These are phyloP conservation scores for Thymallus thymallus DNA, from an alignment of 2,113 vertebrate genomes.

Conservation along the genomic window DNA sequence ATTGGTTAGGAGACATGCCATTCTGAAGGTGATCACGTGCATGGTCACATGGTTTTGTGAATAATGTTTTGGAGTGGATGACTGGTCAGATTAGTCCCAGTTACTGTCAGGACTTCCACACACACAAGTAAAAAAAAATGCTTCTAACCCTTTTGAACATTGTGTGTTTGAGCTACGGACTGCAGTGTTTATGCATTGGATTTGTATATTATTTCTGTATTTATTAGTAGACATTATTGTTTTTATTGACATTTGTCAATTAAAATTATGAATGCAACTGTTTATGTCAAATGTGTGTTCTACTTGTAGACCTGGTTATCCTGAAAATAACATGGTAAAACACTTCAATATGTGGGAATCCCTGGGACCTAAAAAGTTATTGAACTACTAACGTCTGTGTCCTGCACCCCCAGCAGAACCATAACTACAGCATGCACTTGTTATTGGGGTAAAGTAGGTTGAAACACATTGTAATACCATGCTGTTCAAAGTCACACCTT, in stretches of 20 bases:
- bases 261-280: too few species aligned
- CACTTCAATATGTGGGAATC: too few species aligned
- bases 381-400: neutral
- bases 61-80: conserved; percentile 11
- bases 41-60: conserved; percentile 54
- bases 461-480: neutral
- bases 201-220: too few species aligned
- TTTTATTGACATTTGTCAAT: too few species aligned
- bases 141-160: neutral
- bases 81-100: neutral
- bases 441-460: too few species aligned
- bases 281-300: too few species aligned
- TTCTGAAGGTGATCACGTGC: conserved; percentile 84
- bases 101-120: conserved; percentile 2
- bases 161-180: neutral
- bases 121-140: neutral
- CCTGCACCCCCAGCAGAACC: neutral
- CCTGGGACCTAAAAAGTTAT: too few species aligned
- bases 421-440: neutral
- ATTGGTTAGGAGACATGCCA: conserved; percentile 81
- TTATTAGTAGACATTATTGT: too few species aligned
- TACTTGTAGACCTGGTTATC: too few species aligned
- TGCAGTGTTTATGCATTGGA: neutral
- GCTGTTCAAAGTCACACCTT: neutral
- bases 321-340: too few species aligned